phyloP scores from a whole-genome alignment of 2,888 invertebrate genomes.

The Drepanosiphum platanoidis region DNA sequence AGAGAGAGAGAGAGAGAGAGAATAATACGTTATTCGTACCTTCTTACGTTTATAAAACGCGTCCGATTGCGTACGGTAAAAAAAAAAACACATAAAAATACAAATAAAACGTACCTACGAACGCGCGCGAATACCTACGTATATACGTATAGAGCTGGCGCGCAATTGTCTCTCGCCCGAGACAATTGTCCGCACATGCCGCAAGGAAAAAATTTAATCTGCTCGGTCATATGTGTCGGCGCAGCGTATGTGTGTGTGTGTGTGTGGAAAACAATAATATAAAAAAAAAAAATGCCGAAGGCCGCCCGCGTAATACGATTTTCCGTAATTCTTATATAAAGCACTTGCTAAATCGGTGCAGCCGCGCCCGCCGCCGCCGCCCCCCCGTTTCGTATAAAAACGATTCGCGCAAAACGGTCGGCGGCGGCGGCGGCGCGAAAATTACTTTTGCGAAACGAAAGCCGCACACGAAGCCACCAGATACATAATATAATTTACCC shows the following conservation, averaged over 20 bases:
- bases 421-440: not conserved
- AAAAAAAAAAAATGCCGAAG: slow-evolving; percentile 9
- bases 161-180: not conserved
- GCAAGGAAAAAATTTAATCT: not conserved
- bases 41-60: not conserved
- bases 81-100: not conserved
- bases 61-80: not conserved
- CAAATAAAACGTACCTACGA: not conserved
- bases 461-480: not conserved
- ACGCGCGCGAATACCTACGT: not conserved
- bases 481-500: not conserved
- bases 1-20: too few species aligned
- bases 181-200: not conserved
- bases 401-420: not conserved
- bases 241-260: not conserved
- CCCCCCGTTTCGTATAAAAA: not conserved
- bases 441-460: not conserved
- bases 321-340: not conserved
- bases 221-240: not conserved
- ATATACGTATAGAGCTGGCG: not conserved
- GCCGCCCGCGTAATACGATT: not conserved
- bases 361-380: too few species aligned
- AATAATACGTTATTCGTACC: not conserved
- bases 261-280: not conserved
- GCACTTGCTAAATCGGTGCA: not conserved